These are phyloP conservation scores for Dioctria rufipes DNA, from an alignment of 2,888 invertebrate species.

Conservation along the genomic window DNA sequence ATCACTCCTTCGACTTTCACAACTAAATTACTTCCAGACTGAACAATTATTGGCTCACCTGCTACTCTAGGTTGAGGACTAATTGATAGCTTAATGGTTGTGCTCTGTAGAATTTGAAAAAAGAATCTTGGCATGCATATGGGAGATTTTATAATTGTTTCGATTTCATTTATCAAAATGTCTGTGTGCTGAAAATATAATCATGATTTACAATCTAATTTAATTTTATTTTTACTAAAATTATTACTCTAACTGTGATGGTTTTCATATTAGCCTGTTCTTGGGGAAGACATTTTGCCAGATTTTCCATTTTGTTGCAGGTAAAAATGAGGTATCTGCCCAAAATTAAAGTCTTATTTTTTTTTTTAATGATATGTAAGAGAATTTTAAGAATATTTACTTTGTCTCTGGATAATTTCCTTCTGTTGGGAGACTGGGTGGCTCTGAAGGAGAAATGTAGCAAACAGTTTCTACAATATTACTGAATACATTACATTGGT, in stretches of 20 bases:
- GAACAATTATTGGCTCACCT: constrained; percentile 88
- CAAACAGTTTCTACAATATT: constrained; percentile 70
- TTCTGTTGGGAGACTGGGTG: constrained; percentile 67
- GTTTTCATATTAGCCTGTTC: constrained; percentile 68
- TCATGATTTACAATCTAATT: background rate
- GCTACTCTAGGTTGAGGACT: constrained; percentile 85
- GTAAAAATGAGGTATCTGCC: constrained; percentile 63
- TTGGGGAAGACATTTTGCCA: constrained; percentile 67
- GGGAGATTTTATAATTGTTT: constrained; percentile 77
- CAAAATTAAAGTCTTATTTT: background rate
- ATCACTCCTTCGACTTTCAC: constrained; percentile 96
- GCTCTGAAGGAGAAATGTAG: constrained; percentile 69
- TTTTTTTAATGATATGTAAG: constrained; percentile 1
- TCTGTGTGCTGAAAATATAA: constrained; percentile 72
- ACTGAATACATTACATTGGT: constrained; percentile 69
- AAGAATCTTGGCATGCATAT: constrained; percentile 83
- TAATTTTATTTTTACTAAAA: background rate
- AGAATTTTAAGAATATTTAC: constrained; percentile 60
- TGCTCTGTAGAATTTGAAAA: constrained; percentile 89
- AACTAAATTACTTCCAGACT: constrained; percentile 87
- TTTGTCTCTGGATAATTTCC: constrained; percentile 70
- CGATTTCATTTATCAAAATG: constrained; percentile 75
- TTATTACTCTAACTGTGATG: constrained; percentile 67
- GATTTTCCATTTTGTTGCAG: constrained; percentile 68
- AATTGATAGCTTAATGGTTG: constrained; percentile 85